Base-by-base conservation (phyloP, 2,888 invertebrate genomes). In the Hipparchia sbordonii region DNA sequence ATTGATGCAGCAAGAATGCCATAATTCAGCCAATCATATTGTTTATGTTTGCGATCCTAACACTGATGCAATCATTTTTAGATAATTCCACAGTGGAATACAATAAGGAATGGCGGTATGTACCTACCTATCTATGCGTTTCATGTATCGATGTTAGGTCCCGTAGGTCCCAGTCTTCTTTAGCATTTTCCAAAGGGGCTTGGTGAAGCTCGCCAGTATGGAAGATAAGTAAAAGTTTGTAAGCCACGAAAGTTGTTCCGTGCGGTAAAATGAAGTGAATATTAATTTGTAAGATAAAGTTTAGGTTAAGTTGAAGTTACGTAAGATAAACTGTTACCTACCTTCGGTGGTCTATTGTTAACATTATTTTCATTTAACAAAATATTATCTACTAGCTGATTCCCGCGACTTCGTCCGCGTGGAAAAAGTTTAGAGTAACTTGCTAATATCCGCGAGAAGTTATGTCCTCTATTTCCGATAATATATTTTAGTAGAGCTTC, bases 251-350 rank as follows among this genome's bases (percentile, higher is more conserved):
- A 69, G 61, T 69, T 56, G 56, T 13, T 61, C 61, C 61, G 13
- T 39, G 61, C 13, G 54, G 60, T 69, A 62, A 45, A 69, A 62
- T 61, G 60, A 52, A 69, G 69, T 62, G 69, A 69, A 69, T 69
- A 69, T 69, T 69, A 69, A 69, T 69, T 69, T 69, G 69, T 45
- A 52, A 61, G 69, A 69, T 61, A 69, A 69, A 62, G 13, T 68
- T 48, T 48, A 45, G n/a, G 59, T 68, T 68, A 57, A 68, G 59
- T 68, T 68, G 23, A 59, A 45, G 45, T 56, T 68, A 52, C 65
- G 52, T 52, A 52, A 39, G 57, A 51, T 33, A 60, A 68, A 60
- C 57, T 59, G 7, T 51, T 33, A 59, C 51, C 23, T 56, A 59
- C 51, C 23, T 56, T 67, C 39, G 12, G 48, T 66, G 52, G 54